These are phyloP conservation scores for Riparia riparia DNA, from an alignment of 2,113 vertebrate species.

Conservation along the genomic window DNA sequence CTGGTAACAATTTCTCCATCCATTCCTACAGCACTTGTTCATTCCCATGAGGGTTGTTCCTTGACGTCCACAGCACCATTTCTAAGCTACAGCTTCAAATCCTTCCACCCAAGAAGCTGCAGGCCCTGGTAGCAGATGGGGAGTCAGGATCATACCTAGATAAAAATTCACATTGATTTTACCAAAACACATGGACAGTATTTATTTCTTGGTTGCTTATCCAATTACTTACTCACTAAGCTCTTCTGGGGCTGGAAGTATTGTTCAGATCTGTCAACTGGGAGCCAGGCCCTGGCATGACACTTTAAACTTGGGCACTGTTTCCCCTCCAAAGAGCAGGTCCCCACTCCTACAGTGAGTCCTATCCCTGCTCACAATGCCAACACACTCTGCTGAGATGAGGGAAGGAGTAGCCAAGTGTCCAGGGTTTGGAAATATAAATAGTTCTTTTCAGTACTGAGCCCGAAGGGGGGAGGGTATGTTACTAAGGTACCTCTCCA, in stretches of 20 bases:
- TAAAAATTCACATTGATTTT: background rate
- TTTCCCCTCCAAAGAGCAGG: background rate
- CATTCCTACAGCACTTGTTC: rapidly evolving
- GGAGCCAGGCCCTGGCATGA: background rate
- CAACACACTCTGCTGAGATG: background rate
- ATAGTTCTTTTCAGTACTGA: background rate
- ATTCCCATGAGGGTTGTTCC: background rate
- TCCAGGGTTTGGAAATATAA: background rate
- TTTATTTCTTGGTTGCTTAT: background rate
- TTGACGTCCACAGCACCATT: background rate
- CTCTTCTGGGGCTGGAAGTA: background rate
- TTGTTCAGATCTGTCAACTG: background rate
- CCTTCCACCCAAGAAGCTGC: background rate
- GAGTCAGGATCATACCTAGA: background rate
- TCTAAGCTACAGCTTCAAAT: background rate
- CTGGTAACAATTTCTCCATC: background rate
- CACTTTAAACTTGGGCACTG: rapidly evolving
- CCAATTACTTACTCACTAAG: background rate
- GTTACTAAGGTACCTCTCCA: background rate
- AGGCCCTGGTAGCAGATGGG: background rate
- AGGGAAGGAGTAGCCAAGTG: background rate
- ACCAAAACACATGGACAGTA: background rate
- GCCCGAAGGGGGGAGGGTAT: background rate
- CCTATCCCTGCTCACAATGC: background rate
- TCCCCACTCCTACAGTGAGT: background rate